Base-by-base conservation (phyloP, 37 sponge, comb jelly and placozoan species). In the Beroe ovata region DNA sequence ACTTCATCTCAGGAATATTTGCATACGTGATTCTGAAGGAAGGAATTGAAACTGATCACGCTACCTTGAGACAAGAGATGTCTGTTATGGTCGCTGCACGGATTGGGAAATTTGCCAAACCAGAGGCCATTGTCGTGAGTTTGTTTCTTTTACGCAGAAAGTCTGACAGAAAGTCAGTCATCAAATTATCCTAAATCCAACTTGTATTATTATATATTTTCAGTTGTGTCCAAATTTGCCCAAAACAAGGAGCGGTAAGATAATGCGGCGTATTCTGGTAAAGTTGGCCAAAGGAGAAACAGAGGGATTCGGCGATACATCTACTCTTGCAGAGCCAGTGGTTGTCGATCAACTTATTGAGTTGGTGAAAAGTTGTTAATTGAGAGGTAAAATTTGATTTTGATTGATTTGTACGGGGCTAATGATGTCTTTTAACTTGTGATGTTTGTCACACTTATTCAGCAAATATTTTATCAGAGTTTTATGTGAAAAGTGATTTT, bases 181-280 rank as follows among this genome's bases (percentile, higher is more conserved):
- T n/a, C n/a, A n/a, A n/a, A n/a, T n/a, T n/a, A n/a, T n/a, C n/a
- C n/a, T n/a, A n/a, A n/a, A n/a, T n/a, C n/a, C n/a, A n/a, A n/a
- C n/a, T n/a, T n/a, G n/a, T n/a, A n/a, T n/a, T n/a, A n/a, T n/a
- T n/a, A n/a, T n/a, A n/a, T n/a, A n/a, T n/a, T 64, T 90, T 0
- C 91, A 97, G 93, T 61, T 92, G 41, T 92, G 92, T n/a, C 96
- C 99, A 32, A 95, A 93, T 14, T 88, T 98, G 38, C 99, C 99
- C 0, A 98, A 98, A 93, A 98, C 99, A n/a, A 92, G 99, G 33
- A 96, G 96, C 35, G 99, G 99, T 11, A 98, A 98, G 89, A 98
- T 98, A 29, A 98, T 98, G 99, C 91, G 99, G 6, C 91, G 99
- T 34, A 92, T 98, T 30, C 89, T 98, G 39, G 84, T 92, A 39